These are phyloP conservation scores for Vireo altiloquus DNA, from an alignment of 2,113 vertebrate species.

Conservation along the genomic window DNA sequence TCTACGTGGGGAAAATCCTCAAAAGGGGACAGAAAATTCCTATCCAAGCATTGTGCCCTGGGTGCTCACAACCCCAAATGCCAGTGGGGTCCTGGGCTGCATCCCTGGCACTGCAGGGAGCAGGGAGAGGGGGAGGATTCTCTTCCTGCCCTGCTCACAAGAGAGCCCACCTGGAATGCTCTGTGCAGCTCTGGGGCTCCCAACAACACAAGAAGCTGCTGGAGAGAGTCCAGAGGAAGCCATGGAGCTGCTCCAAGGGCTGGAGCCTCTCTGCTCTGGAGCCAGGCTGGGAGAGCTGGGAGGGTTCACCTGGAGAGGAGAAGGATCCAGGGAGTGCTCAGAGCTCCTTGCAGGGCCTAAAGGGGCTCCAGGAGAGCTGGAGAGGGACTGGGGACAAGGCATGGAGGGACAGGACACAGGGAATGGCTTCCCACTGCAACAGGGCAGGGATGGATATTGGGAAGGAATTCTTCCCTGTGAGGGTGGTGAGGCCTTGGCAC, in stretches of 20 bases:
- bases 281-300: not conserved
- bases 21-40: not conserved
- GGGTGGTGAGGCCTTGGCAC: not conserved
- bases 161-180: not conserved
- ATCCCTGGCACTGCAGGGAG: not conserved
- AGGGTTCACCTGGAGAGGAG: fast-evolving
- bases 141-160: not conserved
- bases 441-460: not conserved
- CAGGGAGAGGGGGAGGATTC: not conserved
- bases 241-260: fast-evolving
- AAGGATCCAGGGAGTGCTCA: not conserved
- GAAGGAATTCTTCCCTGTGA: fast-evolving
- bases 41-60: not conserved
- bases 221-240: not conserved
- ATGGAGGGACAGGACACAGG: not conserved
- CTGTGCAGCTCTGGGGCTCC: not conserved
- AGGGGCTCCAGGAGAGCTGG: not conserved
- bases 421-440: not conserved
- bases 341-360: fast-evolving
- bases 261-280: not conserved
- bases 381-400: not conserved
- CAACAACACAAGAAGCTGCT: not conserved
- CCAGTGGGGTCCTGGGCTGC: not conserved
- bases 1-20: not conserved
- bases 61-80: not conserved